phyloP scores from a whole-genome alignment of 2,113 vertebrate species.

The Forbesichthys papilliferus region DNA sequence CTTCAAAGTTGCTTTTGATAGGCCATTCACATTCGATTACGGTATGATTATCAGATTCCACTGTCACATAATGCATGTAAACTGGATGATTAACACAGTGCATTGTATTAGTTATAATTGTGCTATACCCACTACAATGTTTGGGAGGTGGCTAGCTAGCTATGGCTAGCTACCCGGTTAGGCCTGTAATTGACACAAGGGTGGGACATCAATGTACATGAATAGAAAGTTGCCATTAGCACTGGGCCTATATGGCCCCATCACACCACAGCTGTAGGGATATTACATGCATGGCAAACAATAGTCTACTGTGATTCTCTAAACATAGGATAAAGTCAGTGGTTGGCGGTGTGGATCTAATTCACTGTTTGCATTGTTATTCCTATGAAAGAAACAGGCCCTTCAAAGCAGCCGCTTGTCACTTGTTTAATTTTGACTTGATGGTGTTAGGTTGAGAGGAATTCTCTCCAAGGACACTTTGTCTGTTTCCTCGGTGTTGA shows the following conservation, averaged over 20 bases:
- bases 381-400: neutral
- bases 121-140: slow-evolving; percentile 24
- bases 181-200: slow-evolving; percentile 61
- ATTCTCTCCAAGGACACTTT: slow-evolving; percentile 3
- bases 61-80: too few relatives aligned
- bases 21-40: too few relatives aligned
- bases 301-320: slow-evolving; percentile 40
- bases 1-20: too few relatives aligned
- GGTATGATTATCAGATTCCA: too few relatives aligned
- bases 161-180: neutral
- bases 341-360: slow-evolving; percentile 26
- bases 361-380: slow-evolving; percentile 21
- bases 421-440: neutral
- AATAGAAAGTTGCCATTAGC: slow-evolving; percentile 61
- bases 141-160: slow-evolving; percentile 51
- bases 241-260: slow-evolving; percentile 37
- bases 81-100: too few relatives aligned
- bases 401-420: slow-evolving; percentile 29
- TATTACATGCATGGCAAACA: slow-evolving; percentile 38
- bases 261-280: slow-evolving; percentile 36
- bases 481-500: neutral
- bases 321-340: slow-evolving; percentile 42
- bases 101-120: slow-evolving; percentile 14
- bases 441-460: neutral
- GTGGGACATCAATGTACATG: slow-evolving; percentile 31